phyloP scores from a whole-genome alignment of 2,797 vertebrate species.

The Kryptopterus vitreolus region DNA sequence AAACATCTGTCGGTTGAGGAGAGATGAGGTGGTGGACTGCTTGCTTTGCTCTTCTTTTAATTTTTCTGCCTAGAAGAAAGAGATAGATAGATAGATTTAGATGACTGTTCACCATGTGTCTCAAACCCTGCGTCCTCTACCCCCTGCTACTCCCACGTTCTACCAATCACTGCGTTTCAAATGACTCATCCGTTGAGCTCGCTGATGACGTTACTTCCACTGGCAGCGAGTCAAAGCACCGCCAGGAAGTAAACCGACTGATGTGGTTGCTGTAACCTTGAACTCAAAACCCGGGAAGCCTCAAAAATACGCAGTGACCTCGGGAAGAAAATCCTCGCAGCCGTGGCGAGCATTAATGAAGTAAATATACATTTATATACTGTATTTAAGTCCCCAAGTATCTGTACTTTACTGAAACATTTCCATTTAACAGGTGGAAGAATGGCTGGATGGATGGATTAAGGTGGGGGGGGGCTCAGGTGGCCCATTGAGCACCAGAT shows the following conservation, averaged over 20 bases:
- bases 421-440: background rate
- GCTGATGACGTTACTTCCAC: background rate
- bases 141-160: background rate
- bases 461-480: too few relatives aligned
- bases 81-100: background rate
- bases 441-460: background rate
- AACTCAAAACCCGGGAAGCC: background rate
- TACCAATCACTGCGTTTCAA: background rate
- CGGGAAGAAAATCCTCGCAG: background rate
- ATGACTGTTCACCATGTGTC: background rate
- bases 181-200: background rate
- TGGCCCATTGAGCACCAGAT: too few relatives aligned
- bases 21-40: slow-evolving; percentile 69
- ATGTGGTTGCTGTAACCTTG: background rate
- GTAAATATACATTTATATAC: too few relatives aligned
- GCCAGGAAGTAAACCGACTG: slow-evolving; percentile 8
- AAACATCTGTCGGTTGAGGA: slow-evolving; percentile 78
- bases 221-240: slow-evolving; percentile 19
- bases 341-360: too few relatives aligned
- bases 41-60: slow-evolving; percentile 82
- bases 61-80: slow-evolving; percentile 68
- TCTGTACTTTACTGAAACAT: too few relatives aligned
- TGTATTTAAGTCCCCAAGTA: too few relatives aligned
- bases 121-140: background rate
- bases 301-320: background rate